phyloP scores from a whole-genome alignment of 1,140 invertebrate genomes.

The Hyles euphorbiae region DNA sequence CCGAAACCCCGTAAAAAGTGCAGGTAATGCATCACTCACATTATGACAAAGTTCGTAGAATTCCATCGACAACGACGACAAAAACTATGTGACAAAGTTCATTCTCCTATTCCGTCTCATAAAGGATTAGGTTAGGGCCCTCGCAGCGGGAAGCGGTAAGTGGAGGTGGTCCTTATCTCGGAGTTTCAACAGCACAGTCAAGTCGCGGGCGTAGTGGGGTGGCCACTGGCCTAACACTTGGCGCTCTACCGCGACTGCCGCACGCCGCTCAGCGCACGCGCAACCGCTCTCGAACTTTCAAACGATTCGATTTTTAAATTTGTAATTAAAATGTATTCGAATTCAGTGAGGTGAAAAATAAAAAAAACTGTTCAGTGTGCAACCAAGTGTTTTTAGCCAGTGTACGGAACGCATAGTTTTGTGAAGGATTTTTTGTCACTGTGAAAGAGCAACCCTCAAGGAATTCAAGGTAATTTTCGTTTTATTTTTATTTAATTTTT shows the following conservation, averaged over 20 bases:
- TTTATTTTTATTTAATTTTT: constrained; percentile 24
- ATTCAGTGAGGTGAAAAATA: constrained; percentile 55
- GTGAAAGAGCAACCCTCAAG: constrained; percentile 30
- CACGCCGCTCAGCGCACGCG: constrained; percentile 49
- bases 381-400: constrained; percentile 27
- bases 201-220: constrained; percentile 41
- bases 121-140: constrained; percentile 60
- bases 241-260: constrained; percentile 38
- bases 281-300: constrained; percentile 31
- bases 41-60: constrained; percentile 23
- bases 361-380: constrained; percentile 22
- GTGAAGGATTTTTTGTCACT: constrained; percentile 43
- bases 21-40: too few species aligned
- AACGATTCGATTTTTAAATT: constrained; percentile 45
- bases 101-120: constrained; percentile 32
- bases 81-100: constrained; percentile 40
- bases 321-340: constrained; percentile 45
- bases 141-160: constrained; percentile 38
- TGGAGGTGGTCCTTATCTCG: constrained; percentile 59
- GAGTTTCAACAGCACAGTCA: constrained; percentile 41
- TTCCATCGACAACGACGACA: constrained; percentile 33
- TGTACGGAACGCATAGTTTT: constrained; percentile 28
- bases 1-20: too few species aligned
- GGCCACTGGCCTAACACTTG: constrained; percentile 30
- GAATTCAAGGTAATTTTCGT: constrained; percentile 50